Percentiles rank a stretch among this genome's conserved stretches.
Conservation (phyloP, 2,113 vertebrate species). For the Pleuronectes platessa region DNA sequence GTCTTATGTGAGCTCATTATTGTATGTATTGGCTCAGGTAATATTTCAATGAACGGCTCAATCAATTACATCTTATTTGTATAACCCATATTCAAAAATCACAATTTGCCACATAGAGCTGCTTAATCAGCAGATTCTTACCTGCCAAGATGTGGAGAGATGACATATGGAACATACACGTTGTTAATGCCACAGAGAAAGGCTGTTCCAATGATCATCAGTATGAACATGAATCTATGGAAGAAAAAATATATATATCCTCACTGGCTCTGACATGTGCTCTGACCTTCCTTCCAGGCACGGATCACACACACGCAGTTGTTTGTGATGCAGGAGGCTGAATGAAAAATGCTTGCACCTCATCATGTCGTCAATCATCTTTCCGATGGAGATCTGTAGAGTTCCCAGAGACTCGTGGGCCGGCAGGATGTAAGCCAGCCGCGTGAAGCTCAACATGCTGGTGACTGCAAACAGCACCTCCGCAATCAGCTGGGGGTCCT, state of each 20-base stretch:
- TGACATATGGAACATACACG: constrained; percentile 88
- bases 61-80: no score
- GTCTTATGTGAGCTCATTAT: no score
- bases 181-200: constrained; percentile 94
- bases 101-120: no score
- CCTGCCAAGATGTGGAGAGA: constrained; percentile 87
- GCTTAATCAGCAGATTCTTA: constrained; percentile 52
- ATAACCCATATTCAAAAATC: no score
- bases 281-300: not conserved
- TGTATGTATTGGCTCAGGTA: no score
- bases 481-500: constrained; percentile 90
- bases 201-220: constrained; percentile 93
- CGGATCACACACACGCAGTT: not conserved
- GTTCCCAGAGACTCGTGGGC: constrained; percentile 92
- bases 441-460: constrained; percentile 93
- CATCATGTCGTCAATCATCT: constrained; percentile 95
- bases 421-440: constrained; percentile 90
- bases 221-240: constrained; percentile 90
- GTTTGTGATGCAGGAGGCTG: not conserved
- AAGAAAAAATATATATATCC: not conserved
- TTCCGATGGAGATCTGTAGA: constrained; percentile 92
- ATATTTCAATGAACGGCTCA: no score
- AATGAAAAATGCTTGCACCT: constrained; percentile 68
- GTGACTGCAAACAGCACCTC: constrained; percentile 93
- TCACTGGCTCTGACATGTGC: not conserved